Base-by-base conservation (phyloP, 2,797 vertebrate genomes). In the Sebastes matsubarae region DNA sequence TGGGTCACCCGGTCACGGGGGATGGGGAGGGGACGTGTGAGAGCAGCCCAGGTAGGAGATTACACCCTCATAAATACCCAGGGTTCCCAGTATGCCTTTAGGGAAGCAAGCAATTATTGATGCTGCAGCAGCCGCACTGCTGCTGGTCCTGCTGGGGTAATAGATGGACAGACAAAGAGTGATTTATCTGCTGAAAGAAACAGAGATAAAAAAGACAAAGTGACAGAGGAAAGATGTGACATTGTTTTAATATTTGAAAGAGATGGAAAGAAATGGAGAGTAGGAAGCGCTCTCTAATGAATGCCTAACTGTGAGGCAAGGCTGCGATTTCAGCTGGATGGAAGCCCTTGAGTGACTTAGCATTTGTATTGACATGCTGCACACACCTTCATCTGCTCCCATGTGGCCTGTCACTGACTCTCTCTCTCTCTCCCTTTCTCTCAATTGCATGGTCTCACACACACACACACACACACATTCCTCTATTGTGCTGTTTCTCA, bases 41-140 rank as follows among this genome's bases (percentile, higher is more conserved):
- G 80, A 71, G 84, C 66, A 69, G 81, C 75, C 50, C 75, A 93
- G 94, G 94, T 95, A 92, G 83, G 92, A 90, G 78, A 91, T 90
- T 83, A 88, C 63, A 59, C 69, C 66, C 75, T 84, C 77, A 82
- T 87, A 81, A 88, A 92, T 84, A 83, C 84, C 32, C 46, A 30
- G 77, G 25, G 64, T 81, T 77, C 73, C 60, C 42, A 70, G 75
- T 42, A 1, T 78, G 54, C 79, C 81, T 73, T 72, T 4, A 42
- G 91, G 83, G 79, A 78, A 7, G 72, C 66, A 46, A 84, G 85
- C 69, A 69, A 59, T 72, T 82, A 87, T 36, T 52, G 68, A 87
- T 81, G 69, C 83, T 71, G 75, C 55, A 29, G 63, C 72, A 65
- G 83, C 66, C 11, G 2, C 29, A 27, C 75, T 27, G 80, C 75